phyloP scores from a whole-genome alignment of 2,797 vertebrate genomes.

The Chanos chanos region DNA sequence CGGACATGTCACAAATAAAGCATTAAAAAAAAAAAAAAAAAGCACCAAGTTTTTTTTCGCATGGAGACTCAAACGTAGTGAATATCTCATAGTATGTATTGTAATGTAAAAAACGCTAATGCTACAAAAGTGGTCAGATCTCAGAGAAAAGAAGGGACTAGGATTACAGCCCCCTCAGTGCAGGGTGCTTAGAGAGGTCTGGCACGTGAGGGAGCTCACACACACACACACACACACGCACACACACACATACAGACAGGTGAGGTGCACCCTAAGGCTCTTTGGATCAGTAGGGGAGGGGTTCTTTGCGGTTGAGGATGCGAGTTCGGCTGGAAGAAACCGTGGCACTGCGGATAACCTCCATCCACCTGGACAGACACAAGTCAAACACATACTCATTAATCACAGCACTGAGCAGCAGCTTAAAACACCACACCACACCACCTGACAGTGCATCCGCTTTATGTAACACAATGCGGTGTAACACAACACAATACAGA shows the following conservation, averaged over 20 bases:
- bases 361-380: slow-evolving; percentile 86
- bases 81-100: slow-evolving; percentile 41
- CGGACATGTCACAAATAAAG: slow-evolving; percentile 73
- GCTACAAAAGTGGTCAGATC: not conserved
- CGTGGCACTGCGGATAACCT: slow-evolving; percentile 95
- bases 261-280: slow-evolving; percentile 27
- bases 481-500: not conserved
- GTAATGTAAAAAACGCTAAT: slow-evolving; percentile 31
- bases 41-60: slow-evolving; percentile 74
- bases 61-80: slow-evolving; percentile 53
- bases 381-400: no score
- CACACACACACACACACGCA: not conserved
- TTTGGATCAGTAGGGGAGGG: slow-evolving; percentile 76
- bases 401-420: no score
- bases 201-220: slow-evolving; percentile 26
- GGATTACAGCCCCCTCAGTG: not conserved
- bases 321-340: slow-evolving; percentile 75
- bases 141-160: not conserved
- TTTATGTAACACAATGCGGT: not conserved
- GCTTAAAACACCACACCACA: no score
- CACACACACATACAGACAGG: not conserved
- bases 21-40: slow-evolving; percentile 74
- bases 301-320: slow-evolving; percentile 81
- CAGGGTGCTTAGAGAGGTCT: not conserved
- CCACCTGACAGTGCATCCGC: not conserved